Conservation (phyloP, 1,140 invertebrate species). For the Pseudomyrmex concolor region DNA sequence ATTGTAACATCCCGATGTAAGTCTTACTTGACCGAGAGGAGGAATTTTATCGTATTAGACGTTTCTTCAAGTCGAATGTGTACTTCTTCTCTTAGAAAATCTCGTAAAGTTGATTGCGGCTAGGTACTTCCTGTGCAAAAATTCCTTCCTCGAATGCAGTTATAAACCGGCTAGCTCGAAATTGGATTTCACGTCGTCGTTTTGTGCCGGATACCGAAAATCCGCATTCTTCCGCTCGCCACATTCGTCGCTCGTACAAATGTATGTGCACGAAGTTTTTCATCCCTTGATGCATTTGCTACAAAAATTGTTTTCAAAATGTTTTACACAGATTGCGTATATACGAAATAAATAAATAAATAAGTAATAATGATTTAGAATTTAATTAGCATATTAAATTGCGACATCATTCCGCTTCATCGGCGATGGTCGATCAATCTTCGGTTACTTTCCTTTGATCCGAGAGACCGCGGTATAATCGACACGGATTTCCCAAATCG, state of each 20-base stretch:
- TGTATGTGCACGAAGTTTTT: background rate
- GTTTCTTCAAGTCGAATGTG: constrained; percentile 17
- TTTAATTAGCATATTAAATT: too few relatives aligned
- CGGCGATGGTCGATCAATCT: background rate
- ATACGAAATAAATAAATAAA: too few relatives aligned
- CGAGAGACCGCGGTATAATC: constrained; percentile 27
- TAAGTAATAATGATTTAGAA: too few relatives aligned
- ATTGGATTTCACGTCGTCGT: constrained; percentile 73
- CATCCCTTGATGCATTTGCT: background rate
- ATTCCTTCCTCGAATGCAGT: constrained; percentile 60
- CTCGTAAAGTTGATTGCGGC: constrained; percentile 65
- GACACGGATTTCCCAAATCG: constrained; percentile 20
- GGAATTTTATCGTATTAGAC: constrained; percentile 6
- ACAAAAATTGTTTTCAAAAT: background rate
- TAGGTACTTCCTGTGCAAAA: constrained; percentile 61
- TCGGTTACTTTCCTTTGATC: background rate
- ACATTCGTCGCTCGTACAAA: background rate
- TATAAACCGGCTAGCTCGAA: constrained; percentile 71
- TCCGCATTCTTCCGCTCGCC: constrained; percentile 51
- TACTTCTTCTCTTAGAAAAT: constrained; percentile 38
- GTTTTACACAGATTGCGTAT: too few relatives aligned
- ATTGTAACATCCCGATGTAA: too few relatives aligned
- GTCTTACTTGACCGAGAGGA: background rate
- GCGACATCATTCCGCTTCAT: too few relatives aligned
- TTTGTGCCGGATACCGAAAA: constrained; percentile 53